Percentiles rank a stretch among this genome's conserved stretches.
Evolutionary conservation across 2,888 invertebrate species (phyloP).

Genomic region (Dicycla oo): DNA sequence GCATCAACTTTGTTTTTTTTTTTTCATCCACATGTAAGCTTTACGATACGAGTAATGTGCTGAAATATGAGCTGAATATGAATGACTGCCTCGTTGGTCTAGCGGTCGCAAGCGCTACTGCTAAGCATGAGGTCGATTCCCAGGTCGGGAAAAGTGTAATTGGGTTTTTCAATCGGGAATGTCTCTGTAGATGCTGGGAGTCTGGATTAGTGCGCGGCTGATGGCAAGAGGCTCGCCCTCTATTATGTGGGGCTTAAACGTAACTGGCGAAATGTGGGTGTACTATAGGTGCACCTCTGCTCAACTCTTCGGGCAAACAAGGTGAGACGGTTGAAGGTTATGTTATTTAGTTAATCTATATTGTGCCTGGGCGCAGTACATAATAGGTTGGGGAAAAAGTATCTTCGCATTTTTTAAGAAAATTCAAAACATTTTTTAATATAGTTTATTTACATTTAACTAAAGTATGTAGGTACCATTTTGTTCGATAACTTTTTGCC

Average conservation of each 20-base stretch:
- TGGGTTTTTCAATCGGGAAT: too few species aligned
- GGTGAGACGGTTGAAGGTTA: too few species aligned
- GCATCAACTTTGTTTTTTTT: neutral
- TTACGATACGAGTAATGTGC: slow-evolving; percentile 1
- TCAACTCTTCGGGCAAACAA: too few species aligned
- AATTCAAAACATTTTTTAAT: too few species aligned
- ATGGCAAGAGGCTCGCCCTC: neutral
- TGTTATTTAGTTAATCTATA: neutral
- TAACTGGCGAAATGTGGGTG: too few species aligned
- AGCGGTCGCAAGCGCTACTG: neutral
- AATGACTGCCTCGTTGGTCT: neutral
- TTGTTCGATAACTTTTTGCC: too few species aligned
- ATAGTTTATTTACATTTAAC: too few species aligned
- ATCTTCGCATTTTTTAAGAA: too few species aligned
- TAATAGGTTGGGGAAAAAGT: too few species aligned
- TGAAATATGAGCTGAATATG: slow-evolving; percentile 13
- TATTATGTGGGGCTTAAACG: neutral
- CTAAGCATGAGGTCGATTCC: neutral
- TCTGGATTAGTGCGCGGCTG: neutral
- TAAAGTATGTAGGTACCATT: too few species aligned
- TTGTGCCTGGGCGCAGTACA: neutral
- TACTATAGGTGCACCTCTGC: too few species aligned
- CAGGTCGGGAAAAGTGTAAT: neutral
- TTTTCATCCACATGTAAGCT: slow-evolving; percentile 18
- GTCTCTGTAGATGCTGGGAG: too few species aligned